Evolutionary conservation across 2,888 invertebrate genomes (phyloP).

Genomic region (Pseudococcus viburni): DNA sequence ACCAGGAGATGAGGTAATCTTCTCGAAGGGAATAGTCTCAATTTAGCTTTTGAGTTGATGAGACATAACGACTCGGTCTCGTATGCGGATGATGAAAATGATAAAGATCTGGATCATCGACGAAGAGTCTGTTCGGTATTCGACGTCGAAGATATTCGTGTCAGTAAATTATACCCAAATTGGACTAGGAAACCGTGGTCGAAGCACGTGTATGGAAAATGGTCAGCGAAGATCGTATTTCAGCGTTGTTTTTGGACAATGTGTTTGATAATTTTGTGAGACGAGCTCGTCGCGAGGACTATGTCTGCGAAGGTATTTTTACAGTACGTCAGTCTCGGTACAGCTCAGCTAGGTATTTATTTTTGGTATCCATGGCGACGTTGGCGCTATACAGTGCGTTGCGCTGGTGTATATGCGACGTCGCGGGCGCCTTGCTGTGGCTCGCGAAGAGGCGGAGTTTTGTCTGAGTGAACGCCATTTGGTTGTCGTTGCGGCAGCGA

Average conservation of each 20-base stretch:
- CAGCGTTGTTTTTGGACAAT: not conserved
- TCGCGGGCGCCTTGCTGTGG: not conserved
- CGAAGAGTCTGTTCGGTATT: not conserved
- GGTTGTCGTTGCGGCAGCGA: not conserved
- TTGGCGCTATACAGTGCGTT: not conserved
- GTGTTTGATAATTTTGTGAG: not conserved
- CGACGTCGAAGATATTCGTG: too few relatives aligned
- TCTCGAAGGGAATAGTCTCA: not conserved
- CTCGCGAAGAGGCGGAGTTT: not conserved
- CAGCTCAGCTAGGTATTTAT: conserved; percentile 5
- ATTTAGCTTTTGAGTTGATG: not conserved
- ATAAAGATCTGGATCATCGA: not conserved
- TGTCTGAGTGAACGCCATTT: not conserved
- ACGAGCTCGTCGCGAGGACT: not conserved
- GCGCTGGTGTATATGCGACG: not conserved
- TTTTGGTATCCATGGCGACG: conserved; percentile 37
- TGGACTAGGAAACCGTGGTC: not conserved
- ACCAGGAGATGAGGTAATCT: not conserved
- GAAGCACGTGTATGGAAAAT: not conserved
- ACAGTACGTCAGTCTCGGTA: not conserved
- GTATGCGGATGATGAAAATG: not conserved
- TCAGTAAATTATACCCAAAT: too few relatives aligned
- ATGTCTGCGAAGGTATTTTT: not conserved
- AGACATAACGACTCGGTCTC: not conserved
- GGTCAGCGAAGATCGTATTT: too few relatives aligned